These are phyloP conservation scores for Eospalax fontanierii DNA, from an alignment of 2,797 vertebrate genomes.

Conservation along the genomic window DNA sequence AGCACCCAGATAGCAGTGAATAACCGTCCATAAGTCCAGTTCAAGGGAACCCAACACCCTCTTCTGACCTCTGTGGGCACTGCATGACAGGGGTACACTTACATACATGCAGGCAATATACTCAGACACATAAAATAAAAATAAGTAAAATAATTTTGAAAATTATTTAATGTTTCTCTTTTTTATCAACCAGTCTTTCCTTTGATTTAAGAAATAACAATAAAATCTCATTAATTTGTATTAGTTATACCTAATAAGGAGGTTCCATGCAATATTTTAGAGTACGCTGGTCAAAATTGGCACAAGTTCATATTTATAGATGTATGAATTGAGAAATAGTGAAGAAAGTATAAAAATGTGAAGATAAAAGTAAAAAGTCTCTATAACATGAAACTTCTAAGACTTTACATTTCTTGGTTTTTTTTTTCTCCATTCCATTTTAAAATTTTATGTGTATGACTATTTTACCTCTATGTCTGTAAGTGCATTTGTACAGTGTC, in stretches of 20 bases:
- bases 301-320: not conserved
- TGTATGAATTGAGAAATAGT: not conserved
- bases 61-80: no score
- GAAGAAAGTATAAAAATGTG: not conserved
- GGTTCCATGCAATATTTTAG: not conserved
- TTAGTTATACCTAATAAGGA: not conserved
- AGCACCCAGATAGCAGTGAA: no score
- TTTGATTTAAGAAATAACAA: constrained; percentile 1
- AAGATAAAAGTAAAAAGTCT: not conserved
- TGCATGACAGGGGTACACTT: no score
- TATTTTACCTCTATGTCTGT: no score
- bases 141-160: no score
- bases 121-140: no score
- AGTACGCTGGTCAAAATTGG: not conserved
- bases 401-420: not conserved
- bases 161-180: constrained; percentile 40
- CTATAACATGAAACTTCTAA: not conserved
- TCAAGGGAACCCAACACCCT: no score
- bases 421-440: no score
- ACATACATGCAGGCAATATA: no score
- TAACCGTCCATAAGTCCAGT: no score
- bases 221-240: not conserved
- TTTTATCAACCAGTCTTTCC: not conserved
- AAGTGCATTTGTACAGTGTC: no score
- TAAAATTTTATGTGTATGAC: no score